Conservation (phyloP, 2,888 invertebrate species). For the Parochlus steinenii region DNA sequence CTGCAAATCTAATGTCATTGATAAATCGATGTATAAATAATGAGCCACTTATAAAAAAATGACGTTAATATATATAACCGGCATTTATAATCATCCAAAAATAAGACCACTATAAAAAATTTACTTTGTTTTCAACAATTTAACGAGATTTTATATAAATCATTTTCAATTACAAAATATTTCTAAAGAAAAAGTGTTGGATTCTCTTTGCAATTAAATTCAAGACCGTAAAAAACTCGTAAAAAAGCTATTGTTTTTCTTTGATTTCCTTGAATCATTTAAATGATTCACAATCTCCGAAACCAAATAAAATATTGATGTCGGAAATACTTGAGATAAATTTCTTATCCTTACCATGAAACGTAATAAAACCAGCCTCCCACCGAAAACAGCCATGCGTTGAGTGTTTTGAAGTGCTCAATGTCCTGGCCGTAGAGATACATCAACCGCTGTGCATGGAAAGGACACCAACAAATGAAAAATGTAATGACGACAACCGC, state of each 20-base stretch:
- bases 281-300: too few species aligned
- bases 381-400: constrained; percentile 62
- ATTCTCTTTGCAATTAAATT: neutral
- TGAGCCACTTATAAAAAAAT: too few species aligned
- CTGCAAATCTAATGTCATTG: too few species aligned
- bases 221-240: neutral
- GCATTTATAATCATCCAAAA: too few species aligned
- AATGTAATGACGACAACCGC: constrained; percentile 87
- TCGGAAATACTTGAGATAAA: neutral
- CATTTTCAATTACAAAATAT: too few species aligned
- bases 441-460: constrained; percentile 80
- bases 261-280: too few species aligned
- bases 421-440: constrained; percentile 53
- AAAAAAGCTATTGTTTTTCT: neutral
- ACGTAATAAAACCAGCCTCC: constrained; percentile 73
- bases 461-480: constrained; percentile 93
- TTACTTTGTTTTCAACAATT: too few species aligned
- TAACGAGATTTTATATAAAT: too few species aligned
- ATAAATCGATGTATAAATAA: too few species aligned
- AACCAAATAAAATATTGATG: neutral
- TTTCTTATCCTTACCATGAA: constrained; percentile 31
- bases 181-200: too few species aligned
- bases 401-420: constrained; percentile 45
- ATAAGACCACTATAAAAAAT: too few species aligned
- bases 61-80: too few species aligned